These are phyloP conservation scores for Neogale vison DNA, from an alignment of 2,113 vertebrate genomes.

Conservation along the genomic window DNA sequence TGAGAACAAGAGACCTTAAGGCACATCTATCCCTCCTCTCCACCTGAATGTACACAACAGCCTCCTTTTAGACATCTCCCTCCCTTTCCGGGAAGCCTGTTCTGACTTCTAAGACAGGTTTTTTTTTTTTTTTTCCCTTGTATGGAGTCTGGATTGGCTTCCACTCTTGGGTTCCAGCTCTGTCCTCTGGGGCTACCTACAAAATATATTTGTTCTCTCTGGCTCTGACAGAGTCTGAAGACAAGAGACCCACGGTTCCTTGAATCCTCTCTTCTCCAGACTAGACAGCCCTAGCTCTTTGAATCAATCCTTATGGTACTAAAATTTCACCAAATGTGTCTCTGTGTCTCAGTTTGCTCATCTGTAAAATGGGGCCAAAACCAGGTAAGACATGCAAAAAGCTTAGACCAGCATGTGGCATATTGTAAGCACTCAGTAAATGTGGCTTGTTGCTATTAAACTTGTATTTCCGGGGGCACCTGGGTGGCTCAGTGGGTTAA, in stretches of 20 bases:
- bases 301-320: not conserved
- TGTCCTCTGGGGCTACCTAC: not conserved
- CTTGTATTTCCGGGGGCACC: not conserved
- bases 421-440: not conserved
- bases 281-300: not conserved
- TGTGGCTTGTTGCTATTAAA: constrained; percentile 19
- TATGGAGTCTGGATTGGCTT: not conserved
- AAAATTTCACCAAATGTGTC: constrained; percentile 33
- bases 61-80: not conserved
- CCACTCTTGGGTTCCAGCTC: constrained; percentile 9
- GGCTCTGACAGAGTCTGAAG: not conserved
- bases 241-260: not conserved
- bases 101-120: not conserved
- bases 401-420: not conserved
- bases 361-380: not conserved
- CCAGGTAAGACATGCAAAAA: not conserved
- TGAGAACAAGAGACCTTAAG: not conserved
- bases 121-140: not conserved
- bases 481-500: too few species aligned
- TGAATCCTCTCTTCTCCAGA: not conserved
- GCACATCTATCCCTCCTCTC: not conserved
- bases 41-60: not conserved
- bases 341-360: constrained; percentile 16
- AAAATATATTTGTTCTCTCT: not conserved
- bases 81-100: not conserved